These are phyloP conservation scores for Tetrao urogallus DNA, from an alignment of 2,113 vertebrate genomes.

Conservation along the genomic window DNA sequence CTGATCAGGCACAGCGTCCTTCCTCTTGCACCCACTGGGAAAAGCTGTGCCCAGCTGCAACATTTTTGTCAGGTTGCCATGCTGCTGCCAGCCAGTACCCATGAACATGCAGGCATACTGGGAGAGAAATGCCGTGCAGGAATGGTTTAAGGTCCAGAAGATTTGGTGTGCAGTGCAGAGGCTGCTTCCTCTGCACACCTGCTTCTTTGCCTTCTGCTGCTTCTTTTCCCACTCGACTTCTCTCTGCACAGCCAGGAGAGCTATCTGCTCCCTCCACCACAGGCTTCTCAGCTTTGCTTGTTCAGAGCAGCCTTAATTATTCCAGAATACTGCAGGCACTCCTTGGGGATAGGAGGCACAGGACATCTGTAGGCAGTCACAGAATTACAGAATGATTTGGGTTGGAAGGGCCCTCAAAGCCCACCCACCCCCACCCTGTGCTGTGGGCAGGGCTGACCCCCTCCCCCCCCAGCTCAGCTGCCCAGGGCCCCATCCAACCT, in stretches of 20 bases:
- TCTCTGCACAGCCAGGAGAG: not conserved
- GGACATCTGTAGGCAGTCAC: not conserved
- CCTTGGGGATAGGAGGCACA: not conserved
- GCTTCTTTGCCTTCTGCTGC: not conserved
- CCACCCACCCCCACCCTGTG: too few species aligned
- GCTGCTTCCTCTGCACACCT: not conserved
- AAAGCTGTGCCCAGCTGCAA: not conserved
- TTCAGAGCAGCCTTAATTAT: not conserved
- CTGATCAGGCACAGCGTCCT: slow-evolving; percentile 19
- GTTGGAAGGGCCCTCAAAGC: too few species aligned
- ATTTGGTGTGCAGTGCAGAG: not conserved
- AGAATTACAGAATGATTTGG: not conserved
- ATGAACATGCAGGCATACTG: fast-evolving
- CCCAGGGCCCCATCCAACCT: too few species aligned
- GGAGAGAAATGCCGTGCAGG: not conserved
- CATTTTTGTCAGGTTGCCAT: not conserved
- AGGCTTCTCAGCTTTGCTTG: not conserved
- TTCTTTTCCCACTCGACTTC: not conserved
- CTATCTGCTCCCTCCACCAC: not conserved
- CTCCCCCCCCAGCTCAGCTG: too few species aligned
- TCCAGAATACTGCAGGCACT: not conserved
- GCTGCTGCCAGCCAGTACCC: fast-evolving
- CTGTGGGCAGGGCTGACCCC: too few species aligned
- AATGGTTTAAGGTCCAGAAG: not conserved
- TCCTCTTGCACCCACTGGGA: slow-evolving; percentile 20